A percentile compares a stretch with the other conserved stretches of the same genome.
Evolutionary conservation across 2,888 invertebrate genomes (phyloP).

Genomic region (Patella depressa): DNA sequence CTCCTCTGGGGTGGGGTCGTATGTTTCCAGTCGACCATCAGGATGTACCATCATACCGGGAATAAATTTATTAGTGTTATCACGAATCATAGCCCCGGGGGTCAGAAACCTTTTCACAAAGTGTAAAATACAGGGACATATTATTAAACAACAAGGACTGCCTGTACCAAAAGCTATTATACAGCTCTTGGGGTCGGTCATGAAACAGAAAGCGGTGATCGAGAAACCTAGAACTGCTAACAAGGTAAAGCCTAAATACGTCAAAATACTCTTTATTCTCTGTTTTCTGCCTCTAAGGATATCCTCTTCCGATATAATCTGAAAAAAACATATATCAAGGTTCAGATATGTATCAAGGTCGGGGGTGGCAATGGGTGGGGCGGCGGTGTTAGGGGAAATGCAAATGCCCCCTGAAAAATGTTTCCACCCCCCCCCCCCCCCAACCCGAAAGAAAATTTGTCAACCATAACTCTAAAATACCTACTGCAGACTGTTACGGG

Average conservation of each 20-base stretch:
- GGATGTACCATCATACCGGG: constrained; percentile 50
- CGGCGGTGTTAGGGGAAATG: too few species aligned
- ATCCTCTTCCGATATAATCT: constrained; percentile 45
- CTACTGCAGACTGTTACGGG: too few species aligned
- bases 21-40: constrained; percentile 43
- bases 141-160: constrained; percentile 46
- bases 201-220: constrained; percentile 40
- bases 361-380: too few species aligned
- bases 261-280: constrained; percentile 28
- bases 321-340: constrained; percentile 8
- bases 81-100: constrained; percentile 35
- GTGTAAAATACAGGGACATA: constrained; percentile 38
- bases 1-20: constrained; percentile 46
- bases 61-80: constrained; percentile 46
- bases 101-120: constrained; percentile 38
- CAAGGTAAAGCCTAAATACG: constrained; percentile 39
- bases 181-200: constrained; percentile 44
- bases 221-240: constrained; percentile 38
- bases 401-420: too few species aligned
- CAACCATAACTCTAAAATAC: too few species aligned
- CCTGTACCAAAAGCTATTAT: constrained; percentile 48
- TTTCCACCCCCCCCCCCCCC: too few species aligned
- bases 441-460: too few species aligned
- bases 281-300: constrained; percentile 25
- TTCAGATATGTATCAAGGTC: too few species aligned